These are phyloP conservation scores for Rhagoletis pomonella DNA, from an alignment of 1,140 invertebrate genomes.

Conservation along the genomic window DNA sequence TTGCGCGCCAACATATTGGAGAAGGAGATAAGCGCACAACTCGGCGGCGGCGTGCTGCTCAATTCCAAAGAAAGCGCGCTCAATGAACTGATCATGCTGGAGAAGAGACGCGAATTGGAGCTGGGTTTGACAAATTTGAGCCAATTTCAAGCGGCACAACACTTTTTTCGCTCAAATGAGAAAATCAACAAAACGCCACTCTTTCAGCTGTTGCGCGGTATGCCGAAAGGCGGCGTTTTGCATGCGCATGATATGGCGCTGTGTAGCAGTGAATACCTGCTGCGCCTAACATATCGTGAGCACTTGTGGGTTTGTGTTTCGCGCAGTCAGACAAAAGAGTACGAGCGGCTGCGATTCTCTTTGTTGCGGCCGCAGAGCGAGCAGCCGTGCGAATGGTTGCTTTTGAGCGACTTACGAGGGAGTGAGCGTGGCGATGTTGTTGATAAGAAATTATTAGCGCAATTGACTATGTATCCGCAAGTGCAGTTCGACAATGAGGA, in stretches of 20 bases:
- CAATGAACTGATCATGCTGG: conserved; percentile 61
- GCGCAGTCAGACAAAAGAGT: conserved; percentile 57
- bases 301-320: conserved; percentile 64
- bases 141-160: conserved; percentile 78
- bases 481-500: conserved; percentile 78
- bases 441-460: conserved; percentile 67
- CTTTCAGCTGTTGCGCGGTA: conserved; percentile 80
- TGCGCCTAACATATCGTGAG: conserved; percentile 61
- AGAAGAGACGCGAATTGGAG: conserved; percentile 75
- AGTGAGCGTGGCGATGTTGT: conserved; percentile 74
- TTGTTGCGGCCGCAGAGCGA: conserved; percentile 64
- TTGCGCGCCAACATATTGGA: conserved; percentile 27
- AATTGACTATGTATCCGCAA: conserved; percentile 72
- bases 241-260: conserved; percentile 84
- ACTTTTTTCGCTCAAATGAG: conserved; percentile 79
- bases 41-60: conserved; percentile 59
- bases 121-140: conserved; percentile 76
- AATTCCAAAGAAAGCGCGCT: conserved; percentile 58
- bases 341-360: conserved; percentile 73
- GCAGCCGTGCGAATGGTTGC: conserved; percentile 76
- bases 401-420: conserved; percentile 76
- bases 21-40: conserved; percentile 56
- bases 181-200: conserved; percentile 80
- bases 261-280: conserved; percentile 78
- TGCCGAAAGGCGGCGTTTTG: conserved; percentile 83